Evolutionary conservation across 2,888 invertebrate genomes (phyloP).

Genomic region (Eutolmus rufibarbis): DNA sequence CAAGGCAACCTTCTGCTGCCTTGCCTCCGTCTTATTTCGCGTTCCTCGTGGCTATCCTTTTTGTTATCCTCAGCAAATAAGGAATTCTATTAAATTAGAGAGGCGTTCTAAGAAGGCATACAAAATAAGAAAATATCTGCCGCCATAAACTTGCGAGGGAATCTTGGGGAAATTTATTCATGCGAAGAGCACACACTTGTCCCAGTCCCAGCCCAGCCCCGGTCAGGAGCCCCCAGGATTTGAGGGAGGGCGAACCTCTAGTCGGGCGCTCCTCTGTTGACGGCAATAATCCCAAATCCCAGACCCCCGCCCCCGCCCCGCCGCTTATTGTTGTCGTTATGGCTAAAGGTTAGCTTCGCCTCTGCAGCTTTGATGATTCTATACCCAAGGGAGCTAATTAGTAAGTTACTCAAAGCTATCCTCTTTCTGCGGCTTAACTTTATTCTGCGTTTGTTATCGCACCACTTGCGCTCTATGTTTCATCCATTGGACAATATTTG

Average conservation of each 20-base stretch:
- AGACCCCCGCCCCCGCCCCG: neutral
- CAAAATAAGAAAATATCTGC: slow-evolving; percentile 38
- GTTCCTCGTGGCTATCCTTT: slow-evolving; percentile 6
- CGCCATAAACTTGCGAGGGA: slow-evolving; percentile 31
- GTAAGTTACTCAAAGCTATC: slow-evolving; percentile 55
- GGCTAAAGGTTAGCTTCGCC: slow-evolving; percentile 20
- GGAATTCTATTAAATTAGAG: slow-evolving; percentile 38
- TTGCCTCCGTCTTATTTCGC: neutral
- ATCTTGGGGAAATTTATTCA: slow-evolving; percentile 28
- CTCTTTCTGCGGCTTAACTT: slow-evolving; percentile 28
- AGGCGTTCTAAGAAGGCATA: slow-evolving; percentile 37
- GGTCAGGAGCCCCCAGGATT: neutral
- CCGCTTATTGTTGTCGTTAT: slow-evolving; percentile 35
- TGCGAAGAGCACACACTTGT: slow-evolving; percentile 31
- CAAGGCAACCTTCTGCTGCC: neutral
- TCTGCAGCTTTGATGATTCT: slow-evolving; percentile 27
- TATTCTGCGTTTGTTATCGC: slow-evolving; percentile 35
- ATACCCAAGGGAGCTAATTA: slow-evolving; percentile 60
- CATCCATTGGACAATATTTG: slow-evolving; percentile 34
- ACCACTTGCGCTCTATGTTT: slow-evolving; percentile 31
- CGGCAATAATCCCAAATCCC: slow-evolving; percentile 40
- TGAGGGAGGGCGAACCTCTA: neutral
- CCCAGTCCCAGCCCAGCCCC: neutral
- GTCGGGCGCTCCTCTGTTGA: neutral
- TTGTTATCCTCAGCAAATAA: slow-evolving; percentile 37